phyloP scores from a whole-genome alignment of 2,888 invertebrate species.

The Argyresthia albistria region DNA sequence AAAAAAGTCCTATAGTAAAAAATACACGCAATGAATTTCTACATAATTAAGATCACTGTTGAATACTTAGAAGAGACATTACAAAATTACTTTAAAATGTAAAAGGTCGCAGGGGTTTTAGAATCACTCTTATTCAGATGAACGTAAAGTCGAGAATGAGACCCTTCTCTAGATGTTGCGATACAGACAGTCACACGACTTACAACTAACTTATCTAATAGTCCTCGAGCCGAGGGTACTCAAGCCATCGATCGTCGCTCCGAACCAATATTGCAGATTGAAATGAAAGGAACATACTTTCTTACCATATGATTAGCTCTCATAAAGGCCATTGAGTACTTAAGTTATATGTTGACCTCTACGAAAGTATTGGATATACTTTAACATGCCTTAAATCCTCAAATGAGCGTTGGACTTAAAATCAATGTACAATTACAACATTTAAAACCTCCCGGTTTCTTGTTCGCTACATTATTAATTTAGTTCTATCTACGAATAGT shows the following conservation, averaged over 20 bases:
- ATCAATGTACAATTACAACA: neutral
- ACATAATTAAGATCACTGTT: neutral
- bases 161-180: conserved; percentile 15
- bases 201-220: conserved; percentile 44
- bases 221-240: conserved; percentile 55
- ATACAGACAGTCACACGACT: conserved; percentile 45
- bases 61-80: neutral
- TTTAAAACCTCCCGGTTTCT: too few species aligned
- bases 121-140: conserved; percentile 26
- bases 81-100: neutral
- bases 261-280: conserved; percentile 12
- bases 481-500: neutral
- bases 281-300: conserved; percentile 40
- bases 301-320: conserved; percentile 27
- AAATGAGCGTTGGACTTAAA: neutral
- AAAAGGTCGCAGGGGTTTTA: conserved; percentile 37
- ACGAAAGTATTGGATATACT: conserved; percentile 18
- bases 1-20: conserved; percentile 3
- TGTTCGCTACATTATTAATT: neutral
- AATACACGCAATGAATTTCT: neutral
- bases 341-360: conserved; percentile 53
- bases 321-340: conserved; percentile 56
- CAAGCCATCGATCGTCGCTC: conserved; percentile 17
- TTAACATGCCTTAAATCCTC: neutral
- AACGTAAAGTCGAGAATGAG: conserved; percentile 37